Percentiles rank a stretch among this genome's conserved stretches.
These are phyloP conservation scores for Tenodera sinensis DNA, from an alignment of 2,888 invertebrate species.

Conservation along the genomic window DNA sequence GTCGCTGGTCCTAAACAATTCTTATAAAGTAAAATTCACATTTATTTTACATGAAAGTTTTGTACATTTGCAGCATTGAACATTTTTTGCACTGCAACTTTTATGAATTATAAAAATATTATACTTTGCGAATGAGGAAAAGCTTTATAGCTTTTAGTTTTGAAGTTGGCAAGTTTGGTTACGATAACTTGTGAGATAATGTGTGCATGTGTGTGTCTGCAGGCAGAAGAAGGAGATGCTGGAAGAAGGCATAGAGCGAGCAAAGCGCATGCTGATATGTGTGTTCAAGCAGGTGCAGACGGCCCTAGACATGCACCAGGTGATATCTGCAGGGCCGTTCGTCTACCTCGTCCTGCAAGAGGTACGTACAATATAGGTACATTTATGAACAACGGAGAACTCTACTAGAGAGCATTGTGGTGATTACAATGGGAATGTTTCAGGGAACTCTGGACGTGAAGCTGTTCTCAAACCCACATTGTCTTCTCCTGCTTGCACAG, in stretches of 20 bases:
- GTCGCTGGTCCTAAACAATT: too few species aligned
- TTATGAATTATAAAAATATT: too few species aligned
- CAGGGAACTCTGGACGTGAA: constrained; percentile 49
- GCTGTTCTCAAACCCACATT: constrained; percentile 62
- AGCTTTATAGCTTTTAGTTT: too few species aligned
- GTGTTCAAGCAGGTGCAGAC: constrained; percentile 74
- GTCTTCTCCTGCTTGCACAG: constrained; percentile 65
- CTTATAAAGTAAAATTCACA: too few species aligned
- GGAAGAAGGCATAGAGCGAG: constrained; percentile 62
- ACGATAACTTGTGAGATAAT: not conserved
- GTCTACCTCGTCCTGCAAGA: constrained; percentile 82
- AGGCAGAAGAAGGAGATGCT: constrained; percentile 58
- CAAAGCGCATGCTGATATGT: constrained; percentile 64
- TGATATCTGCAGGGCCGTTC: constrained; percentile 86
- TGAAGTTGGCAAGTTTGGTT: not conserved
- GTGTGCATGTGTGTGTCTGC: constrained; percentile 12
- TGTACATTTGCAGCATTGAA: too few species aligned
- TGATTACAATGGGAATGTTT: constrained; percentile 4
- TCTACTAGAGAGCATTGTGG: not conserved
- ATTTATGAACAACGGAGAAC: not conserved
- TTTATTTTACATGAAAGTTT: too few species aligned
- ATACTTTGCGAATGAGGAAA: too few species aligned
- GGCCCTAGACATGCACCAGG: constrained; percentile 72
- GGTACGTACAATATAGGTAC: constrained; percentile 49
- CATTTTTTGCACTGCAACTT: too few species aligned